Base-by-base conservation (phyloP, 92 coral and sea anemone species). In the Virgularia gustaviana region DNA sequence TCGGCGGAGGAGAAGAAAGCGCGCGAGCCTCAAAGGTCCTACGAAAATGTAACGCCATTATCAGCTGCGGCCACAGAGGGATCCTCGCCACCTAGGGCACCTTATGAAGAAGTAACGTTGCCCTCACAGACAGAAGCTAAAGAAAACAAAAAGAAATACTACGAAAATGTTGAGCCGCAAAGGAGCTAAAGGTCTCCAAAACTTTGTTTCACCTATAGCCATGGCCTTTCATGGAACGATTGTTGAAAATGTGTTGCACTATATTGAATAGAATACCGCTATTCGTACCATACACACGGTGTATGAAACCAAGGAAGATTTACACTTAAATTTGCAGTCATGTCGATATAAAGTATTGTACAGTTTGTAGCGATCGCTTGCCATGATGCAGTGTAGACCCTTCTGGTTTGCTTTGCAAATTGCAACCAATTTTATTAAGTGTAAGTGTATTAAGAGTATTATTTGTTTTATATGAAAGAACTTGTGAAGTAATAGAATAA, bases 1-100 rank as follows among this genome's bases (percentile, higher is more conserved):
- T 10, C 20, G 16, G 16, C 22, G 16, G 31, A 68, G 47, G 31
- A 36, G 4, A 34, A 49, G 47, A 28, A 49, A 25, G 24, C 44
- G 1, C 22, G 39, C 30, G 6, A 19, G 10, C 49, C 70, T 10
- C 12, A 65, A 23, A 36, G 23, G 33, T 61, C 39, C 29, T 68
- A 68, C 33, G 75, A 68, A 68, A 68, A 68, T n/a, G 75, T 68
- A 27, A 68, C 75, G 60, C 60, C 36, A 10, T 49, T 38, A 1
- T 30, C 75, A 28, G 42, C 45, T 23, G 51, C 49, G n/a, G 75
- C 49, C 36, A 42, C 43, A 7, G 52, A 42, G 12, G 51, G 51
- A 12, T 42, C 44, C 0, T 29, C 49, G 24, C 42, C 75, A 20
- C 32, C 38, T 28, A 34, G 2, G 1, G 39, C 38, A 25, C 61